These are phyloP conservation scores for Sebastes flavidus DNA, from an alignment of 2,797 vertebrate genomes.

Conservation along the genomic window DNA sequence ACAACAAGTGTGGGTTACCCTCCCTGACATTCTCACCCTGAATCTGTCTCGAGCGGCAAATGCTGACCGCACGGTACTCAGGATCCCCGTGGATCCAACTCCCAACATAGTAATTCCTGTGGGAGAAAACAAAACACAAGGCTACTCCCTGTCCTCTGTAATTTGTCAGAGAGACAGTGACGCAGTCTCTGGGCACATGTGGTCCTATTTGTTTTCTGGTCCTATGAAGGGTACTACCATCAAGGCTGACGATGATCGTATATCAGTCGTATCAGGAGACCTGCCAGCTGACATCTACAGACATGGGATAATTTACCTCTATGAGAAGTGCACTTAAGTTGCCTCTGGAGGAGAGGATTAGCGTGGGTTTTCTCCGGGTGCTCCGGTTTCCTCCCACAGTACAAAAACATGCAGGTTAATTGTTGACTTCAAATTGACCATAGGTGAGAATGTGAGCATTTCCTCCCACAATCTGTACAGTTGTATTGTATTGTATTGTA, in stretches of 20 bases:
- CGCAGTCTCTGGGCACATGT: too few species aligned
- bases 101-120: not conserved
- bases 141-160: not conserved
- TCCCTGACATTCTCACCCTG: not conserved
- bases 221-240: not conserved
- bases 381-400: too few species aligned
- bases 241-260: not conserved
- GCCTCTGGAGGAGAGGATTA: too few species aligned
- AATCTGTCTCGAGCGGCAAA: not conserved
- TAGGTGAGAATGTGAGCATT: too few species aligned
- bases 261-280: not conserved
- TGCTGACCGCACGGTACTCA: not conserved
- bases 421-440: too few species aligned
- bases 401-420: too few species aligned
- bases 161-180: not conserved
- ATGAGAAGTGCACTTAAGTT: not conserved
- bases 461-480: too few species aligned
- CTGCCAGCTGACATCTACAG: not conserved
- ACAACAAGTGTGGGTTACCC: not conserved
- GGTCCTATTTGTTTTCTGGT: not conserved
- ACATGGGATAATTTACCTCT: not conserved
- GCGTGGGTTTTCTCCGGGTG: too few species aligned
- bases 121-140: too few species aligned
- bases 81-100: not conserved
- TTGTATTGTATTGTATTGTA: too few species aligned